These are phyloP conservation scores for Eptesicus fuscus DNA, from an alignment of 2,113 vertebrate genomes.

Conservation along the genomic window DNA sequence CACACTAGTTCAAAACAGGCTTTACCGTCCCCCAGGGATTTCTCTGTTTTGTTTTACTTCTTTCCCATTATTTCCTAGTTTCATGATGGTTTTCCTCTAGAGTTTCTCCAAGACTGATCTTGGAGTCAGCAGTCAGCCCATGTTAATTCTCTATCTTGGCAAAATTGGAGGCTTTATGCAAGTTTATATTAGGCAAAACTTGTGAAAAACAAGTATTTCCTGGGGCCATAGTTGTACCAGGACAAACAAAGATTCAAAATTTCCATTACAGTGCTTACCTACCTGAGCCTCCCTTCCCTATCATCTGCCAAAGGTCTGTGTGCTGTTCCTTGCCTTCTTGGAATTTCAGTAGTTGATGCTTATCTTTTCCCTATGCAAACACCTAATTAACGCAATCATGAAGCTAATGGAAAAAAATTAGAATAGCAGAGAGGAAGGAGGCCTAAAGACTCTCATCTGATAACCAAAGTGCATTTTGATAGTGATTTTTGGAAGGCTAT, in stretches of 20 bases:
- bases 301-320: neutral
- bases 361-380: neutral
- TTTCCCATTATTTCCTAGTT: neutral
- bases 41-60: neutral
- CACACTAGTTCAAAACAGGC: neutral
- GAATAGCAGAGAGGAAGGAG: no score
- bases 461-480: neutral
- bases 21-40: neutral
- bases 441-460: neutral
- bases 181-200: neutral
- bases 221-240: neutral
- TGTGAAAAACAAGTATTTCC: neutral
- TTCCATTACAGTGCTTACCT: neutral
- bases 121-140: neutral
- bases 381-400: neutral
- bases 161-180: neutral
- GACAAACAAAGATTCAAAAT: slow-evolving; percentile 15
- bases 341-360: neutral
- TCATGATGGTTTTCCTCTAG: neutral
- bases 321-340: neutral
- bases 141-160: neutral
- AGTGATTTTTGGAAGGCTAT: neutral
- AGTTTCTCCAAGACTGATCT: neutral
- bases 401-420: neutral
- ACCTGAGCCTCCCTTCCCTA: neutral